Base-by-base conservation (phyloP, 2,888 invertebrate species). In the Amblyteles armatorius region DNA sequence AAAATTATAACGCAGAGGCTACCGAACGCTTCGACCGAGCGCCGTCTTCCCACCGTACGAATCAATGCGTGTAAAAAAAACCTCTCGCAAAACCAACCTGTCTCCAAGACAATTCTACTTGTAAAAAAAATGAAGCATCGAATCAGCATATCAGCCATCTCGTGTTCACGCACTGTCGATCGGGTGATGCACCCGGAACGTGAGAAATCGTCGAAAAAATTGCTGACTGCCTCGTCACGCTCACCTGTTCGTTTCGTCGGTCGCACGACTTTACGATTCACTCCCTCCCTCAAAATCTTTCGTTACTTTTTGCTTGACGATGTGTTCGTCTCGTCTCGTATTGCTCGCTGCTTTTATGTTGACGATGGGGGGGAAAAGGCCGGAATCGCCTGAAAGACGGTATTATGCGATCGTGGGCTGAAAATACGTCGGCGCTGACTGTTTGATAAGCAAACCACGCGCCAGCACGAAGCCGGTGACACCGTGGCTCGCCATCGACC, bases 361-460 rank as follows among this genome's bases (percentile, higher is more conserved):
- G 1, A 63, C 6, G 16, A 29, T 6, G 6, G 16, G 33, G 5
- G 6, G 16, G 2, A 7, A 33, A 33, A 11, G 16, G 29, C 60
- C 77, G 36, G 36, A 77, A 77, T 77, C 50, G 67, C 13, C 48
- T 40, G 16, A 55, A 77, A 50, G 48, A 68, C 68, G 6, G 22
- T 22, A 52, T 19, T 52, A 11, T 67, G 22, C 19, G 67, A 63
- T n/a, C 60, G 60, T 52, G 68, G 40, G 19, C 19, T 57, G 33
- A 22, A 71, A 52, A 72, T 40, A 79, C 73, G 73, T 73, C 44
- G 60, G 29, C 60, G 60, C 67, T 71, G 44, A 73, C 65, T 73
- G 68, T 69, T 85, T 79, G 79, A 79, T 79, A 85, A 79, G 48
- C 84, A 16, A 67, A 82, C 76, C 84, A 85, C 84, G 84, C 79